Evolutionary conservation across 2,888 invertebrate species (phyloP).

Genomic region (Melinaea menophilus): DNA sequence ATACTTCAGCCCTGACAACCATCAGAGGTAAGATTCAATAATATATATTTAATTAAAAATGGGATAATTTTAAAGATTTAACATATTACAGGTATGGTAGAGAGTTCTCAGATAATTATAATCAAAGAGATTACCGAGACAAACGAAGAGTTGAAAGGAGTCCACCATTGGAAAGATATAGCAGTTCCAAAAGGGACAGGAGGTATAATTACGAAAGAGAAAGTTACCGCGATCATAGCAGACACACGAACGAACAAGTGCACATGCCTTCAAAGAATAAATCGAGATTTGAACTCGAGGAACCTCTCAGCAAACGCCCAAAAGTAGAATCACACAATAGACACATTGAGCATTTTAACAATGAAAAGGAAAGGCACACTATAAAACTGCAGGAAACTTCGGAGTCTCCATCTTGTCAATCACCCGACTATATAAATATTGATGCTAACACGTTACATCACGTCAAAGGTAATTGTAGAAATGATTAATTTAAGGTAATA

Average conservation of each 20-base stretch:
- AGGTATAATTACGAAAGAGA: conserved; percentile 36
- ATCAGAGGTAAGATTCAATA: not conserved
- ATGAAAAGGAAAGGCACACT: conserved; percentile 27
- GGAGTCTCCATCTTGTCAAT: conserved; percentile 51
- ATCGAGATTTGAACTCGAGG: conserved; percentile 44
- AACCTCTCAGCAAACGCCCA: conserved; percentile 47
- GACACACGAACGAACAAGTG: conserved; percentile 32
- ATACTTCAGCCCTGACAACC: conserved; percentile 41
- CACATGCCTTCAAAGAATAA: conserved; percentile 45
- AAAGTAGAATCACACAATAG: conserved; percentile 39
- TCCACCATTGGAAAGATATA: conserved; percentile 45
- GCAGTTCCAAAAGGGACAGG: conserved; percentile 37
- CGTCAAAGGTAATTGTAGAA: conserved; percentile 47
- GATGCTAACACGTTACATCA: conserved; percentile 31
- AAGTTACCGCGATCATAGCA: conserved; percentile 37
- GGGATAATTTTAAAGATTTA: conserved; percentile 6
- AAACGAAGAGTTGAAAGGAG: conserved; percentile 45
- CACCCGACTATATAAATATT: conserved; percentile 52
- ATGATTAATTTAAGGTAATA: conserved; percentile 2
- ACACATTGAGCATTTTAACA: conserved; percentile 23
- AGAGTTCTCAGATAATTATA: conserved; percentile 34
- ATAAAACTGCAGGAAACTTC: conserved; percentile 30
- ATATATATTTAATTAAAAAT: conserved; percentile 27
- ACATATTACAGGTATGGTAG: conserved; percentile 10
- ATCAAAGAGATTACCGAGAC: conserved; percentile 37